phyloP scores from a whole-genome alignment of 1,140 invertebrate genomes.

The Aphis gossypii region DNA sequence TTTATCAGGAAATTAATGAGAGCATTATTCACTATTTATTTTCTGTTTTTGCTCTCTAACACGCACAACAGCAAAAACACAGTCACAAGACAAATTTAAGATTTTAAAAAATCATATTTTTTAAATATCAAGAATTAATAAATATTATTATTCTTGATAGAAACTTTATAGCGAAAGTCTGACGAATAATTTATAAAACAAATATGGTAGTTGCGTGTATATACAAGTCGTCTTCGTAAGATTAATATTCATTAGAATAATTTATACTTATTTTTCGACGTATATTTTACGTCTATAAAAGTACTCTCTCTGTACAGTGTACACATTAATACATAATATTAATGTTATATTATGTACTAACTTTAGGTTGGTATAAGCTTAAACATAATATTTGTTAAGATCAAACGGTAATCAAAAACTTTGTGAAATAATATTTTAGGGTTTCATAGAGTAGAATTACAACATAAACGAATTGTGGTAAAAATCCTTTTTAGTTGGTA shows the following conservation, averaged over 20 bases:
- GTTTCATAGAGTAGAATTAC: constrained; percentile 18
- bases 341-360: neutral
- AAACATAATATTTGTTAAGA: neutral
- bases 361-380: neutral
- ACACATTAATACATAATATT: neutral
- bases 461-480: constrained; percentile 18
- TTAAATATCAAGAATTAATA: neutral
- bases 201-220: neutral
- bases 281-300: neutral
- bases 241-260: constrained; percentile 5
- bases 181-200: neutral
- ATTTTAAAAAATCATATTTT: neutral
- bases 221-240: neutral
- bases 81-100: neutral
- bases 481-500: constrained; percentile 17
- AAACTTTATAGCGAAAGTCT: neutral
- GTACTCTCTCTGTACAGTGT: neutral
- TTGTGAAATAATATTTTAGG: neutral
- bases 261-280: neutral
- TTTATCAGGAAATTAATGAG: neutral
- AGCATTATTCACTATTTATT: neutral
- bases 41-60: neutral
- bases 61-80: neutral
- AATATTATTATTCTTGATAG: neutral
- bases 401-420: constrained; percentile 10